These are phyloP conservation scores for Parazoanthus atlanticus DNA, from an alignment of 92 coral and sea anemone species.

Conservation along the genomic window DNA sequence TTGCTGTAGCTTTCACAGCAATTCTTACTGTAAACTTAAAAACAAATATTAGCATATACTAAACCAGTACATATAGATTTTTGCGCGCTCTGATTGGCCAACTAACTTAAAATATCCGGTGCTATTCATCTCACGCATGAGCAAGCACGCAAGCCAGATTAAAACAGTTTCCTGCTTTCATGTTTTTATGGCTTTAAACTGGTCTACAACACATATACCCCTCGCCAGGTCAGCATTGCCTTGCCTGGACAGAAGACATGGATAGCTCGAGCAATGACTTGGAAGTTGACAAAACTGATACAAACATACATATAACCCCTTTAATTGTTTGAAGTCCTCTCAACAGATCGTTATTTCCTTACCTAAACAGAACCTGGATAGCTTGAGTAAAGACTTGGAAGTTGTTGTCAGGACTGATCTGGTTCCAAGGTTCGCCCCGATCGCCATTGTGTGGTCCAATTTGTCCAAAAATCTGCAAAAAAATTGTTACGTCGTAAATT, in stretches of 20 bases:
- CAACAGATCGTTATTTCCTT: neutral
- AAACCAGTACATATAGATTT: neutral
- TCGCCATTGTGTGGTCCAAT: constrained; percentile 65
- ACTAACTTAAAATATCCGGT: neutral
- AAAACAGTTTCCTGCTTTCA: too few relatives aligned
- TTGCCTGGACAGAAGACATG: constrained; percentile 90
- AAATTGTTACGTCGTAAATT: neutral
- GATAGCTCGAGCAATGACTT: constrained; percentile 75
- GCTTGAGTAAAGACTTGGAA: constrained; percentile 91
- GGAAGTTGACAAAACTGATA: constrained; percentile 67
- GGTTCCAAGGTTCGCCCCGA: constrained; percentile 60
- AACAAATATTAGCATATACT: neutral
- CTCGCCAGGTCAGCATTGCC: neutral
- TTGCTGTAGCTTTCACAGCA: neutral
- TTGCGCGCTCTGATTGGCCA: neutral
- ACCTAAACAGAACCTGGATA: constrained; percentile 96
- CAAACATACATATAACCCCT: neutral
- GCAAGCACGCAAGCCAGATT: too few relatives aligned
- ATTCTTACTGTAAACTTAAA: too few relatives aligned
- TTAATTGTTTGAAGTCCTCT: neutral
- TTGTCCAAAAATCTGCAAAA: constrained; percentile 90
- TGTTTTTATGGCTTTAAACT: too few relatives aligned
- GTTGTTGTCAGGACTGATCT: constrained; percentile 70
- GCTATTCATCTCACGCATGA: too few relatives aligned
- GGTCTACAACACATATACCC: too few relatives aligned